Evolutionary conservation across 2,113 vertebrate genomes (phyloP), one percentile per base, ranked within the genome.

Genomic region (Mungos mungo): DNA sequence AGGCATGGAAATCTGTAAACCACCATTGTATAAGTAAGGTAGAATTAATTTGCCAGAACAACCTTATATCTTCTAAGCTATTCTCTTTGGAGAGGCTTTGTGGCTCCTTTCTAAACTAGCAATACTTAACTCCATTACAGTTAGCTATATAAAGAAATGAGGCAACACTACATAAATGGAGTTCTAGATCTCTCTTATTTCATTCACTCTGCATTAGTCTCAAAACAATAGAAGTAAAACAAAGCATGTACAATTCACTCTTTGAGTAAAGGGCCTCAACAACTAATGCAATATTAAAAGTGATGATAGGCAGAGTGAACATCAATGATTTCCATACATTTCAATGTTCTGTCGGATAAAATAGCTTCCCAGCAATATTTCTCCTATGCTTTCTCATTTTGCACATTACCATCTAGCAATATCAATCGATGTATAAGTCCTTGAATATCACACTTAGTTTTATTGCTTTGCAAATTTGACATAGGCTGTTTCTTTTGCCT

Each of bases 91-190:
- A 93, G 76, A 95, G 23, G 66, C 29, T 93, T 41, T 88, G 35
- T 38, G 47, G 29, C 41, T 96, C 47, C 45, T 71, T 95, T 92
- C 88, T 33, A 65, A 89, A 76, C 47, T 31, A 74, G 81, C n/a
- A 45, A 52, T 83, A 45, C 31, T 95, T 85, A 96, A 97, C 94
- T 90, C 60, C 52, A 90, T 90, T 85, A 86, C 27, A 68, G 47
- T 82, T 23, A 81, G 60, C 94, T 93, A 79, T 93, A 90, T 79
- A 95, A 96, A 90, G 77, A 95, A 96, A 96, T 94, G 86, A 97
- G 66, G 52, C 92, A 91, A 52, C 9, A 69, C 69, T 69, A 85
- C 71, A 69, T 94, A 95, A 96, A 86, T 35, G 90, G 60, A 85
- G 60, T 35, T 19, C 31, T 27, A 45, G 33, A 63, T 54, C 8